A percentile compares a stretch with the other conserved stretches of the same genome.
Conservation (phyloP, 2,113 vertebrate genomes). For the Carollia perspicillata region DNA sequence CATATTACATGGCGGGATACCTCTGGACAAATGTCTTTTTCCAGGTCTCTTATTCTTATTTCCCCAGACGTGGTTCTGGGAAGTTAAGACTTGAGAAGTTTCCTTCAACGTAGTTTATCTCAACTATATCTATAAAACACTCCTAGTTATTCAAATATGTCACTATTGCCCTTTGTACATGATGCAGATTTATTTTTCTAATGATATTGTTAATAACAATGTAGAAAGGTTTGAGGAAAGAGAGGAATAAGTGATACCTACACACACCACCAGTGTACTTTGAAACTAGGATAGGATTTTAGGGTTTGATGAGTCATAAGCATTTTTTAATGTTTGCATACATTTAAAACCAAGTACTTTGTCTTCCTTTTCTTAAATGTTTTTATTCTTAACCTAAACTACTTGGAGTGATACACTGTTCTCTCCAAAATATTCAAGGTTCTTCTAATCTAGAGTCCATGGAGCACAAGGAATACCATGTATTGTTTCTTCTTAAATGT, state of each 20-base stretch:
- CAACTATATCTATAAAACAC: background rate
- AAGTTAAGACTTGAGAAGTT: background rate
- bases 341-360: background rate
- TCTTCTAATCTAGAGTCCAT: background rate
- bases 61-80: background rate
- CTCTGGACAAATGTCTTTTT: background rate
- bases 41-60: background rate
- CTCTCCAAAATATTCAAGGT: background rate
- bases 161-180: background rate
- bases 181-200: background rate
- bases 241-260: background rate
- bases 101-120: background rate
- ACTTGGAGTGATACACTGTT: background rate
- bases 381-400: background rate
- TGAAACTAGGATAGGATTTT: background rate
- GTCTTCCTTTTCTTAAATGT: background rate
- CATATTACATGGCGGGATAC: no score
- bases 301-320: background rate
- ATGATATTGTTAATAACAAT: background rate
- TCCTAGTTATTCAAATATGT: background rate
- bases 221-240: background rate
- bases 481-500: background rate
- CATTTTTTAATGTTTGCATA: background rate
- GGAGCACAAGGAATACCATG: background rate
- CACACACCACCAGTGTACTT: background rate